Percentiles rank a stretch among this genome's conserved stretches.
phyloP scores from a whole-genome alignment of 2,113 vertebrate species.

The Enhydra lutris region DNA sequence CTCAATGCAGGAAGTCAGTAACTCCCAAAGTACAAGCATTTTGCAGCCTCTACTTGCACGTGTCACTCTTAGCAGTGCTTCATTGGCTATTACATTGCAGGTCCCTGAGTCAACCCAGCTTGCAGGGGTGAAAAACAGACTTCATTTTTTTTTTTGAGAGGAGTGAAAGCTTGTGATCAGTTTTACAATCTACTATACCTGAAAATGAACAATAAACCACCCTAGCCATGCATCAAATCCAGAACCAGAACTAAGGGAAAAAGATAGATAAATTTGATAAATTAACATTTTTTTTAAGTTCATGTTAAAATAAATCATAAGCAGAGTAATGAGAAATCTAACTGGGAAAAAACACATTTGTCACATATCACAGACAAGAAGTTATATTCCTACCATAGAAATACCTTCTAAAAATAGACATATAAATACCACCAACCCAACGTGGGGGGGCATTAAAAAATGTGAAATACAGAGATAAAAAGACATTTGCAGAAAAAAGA shows the following conservation, averaged over 20 bases:
- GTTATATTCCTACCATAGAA: background rate
- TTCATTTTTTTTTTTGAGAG: background rate
- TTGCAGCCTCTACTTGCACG: background rate
- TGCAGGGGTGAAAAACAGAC: background rate
- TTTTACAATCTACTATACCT: background rate
- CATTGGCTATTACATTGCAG: background rate
- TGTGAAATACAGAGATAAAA: background rate
- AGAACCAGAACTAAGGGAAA: background rate
- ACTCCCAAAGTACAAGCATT: accelerated
- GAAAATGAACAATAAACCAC: background rate
- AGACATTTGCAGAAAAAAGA: background rate
- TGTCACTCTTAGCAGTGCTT: background rate
- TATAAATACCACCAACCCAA: accelerated
- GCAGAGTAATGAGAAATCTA: background rate
- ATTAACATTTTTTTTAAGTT: background rate
- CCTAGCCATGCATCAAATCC: background rate
- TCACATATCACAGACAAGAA: background rate
- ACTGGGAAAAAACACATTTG: background rate
- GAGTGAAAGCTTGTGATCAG: background rate
- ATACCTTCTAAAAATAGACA: background rate
- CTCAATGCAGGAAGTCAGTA: background rate
- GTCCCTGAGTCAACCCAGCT: background rate
- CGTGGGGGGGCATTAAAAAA: too few relatives aligned
- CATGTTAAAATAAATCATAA: background rate
- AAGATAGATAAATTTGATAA: background rate